Evolutionary conservation across 2,888 invertebrate genomes (phyloP).

Genomic region (Eupsilia transversa): DNA sequence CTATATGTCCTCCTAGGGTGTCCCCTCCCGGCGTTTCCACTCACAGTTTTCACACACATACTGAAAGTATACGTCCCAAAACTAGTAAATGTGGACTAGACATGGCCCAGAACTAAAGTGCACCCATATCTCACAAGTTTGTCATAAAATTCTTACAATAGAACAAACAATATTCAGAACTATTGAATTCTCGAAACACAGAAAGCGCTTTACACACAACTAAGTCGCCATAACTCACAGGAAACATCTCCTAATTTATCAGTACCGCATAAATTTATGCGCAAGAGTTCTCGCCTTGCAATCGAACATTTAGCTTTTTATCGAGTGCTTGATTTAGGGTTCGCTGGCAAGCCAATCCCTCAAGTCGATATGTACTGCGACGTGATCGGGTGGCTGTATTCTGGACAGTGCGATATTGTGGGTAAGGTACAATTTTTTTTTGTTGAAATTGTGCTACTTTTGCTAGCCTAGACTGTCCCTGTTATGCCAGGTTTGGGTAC

Average conservation of each 20-base stretch:
- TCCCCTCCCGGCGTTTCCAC: too few relatives aligned
- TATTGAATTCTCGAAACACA: constrained; percentile 46
- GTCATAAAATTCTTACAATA: constrained; percentile 24
- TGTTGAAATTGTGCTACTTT: too few relatives aligned
- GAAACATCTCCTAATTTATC: constrained; percentile 86
- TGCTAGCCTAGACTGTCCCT: too few relatives aligned
- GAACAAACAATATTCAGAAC: constrained; percentile 18
- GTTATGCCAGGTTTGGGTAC: too few relatives aligned
- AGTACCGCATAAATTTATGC: constrained; percentile 87
- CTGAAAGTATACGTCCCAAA: background rate
- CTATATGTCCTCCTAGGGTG: too few relatives aligned
- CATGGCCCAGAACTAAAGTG: background rate
- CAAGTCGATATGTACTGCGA: constrained; percentile 85
- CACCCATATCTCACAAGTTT: background rate
- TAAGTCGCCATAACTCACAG: constrained; percentile 81
- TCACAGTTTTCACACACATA: too few relatives aligned
- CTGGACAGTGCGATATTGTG: constrained; percentile 66
- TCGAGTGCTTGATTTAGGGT: constrained; percentile 88
- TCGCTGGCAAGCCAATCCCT: constrained; percentile 84
- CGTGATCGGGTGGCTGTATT: constrained; percentile 75
- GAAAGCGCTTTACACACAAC: constrained; percentile 47
- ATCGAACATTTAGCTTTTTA: constrained; percentile 91
- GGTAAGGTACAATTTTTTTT: too few relatives aligned
- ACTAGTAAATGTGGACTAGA: too few relatives aligned
- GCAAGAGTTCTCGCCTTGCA: constrained; percentile 83